These are phyloP conservation scores for Mobula hypostoma DNA, from an alignment of 2,113 vertebrate species.

Conservation along the genomic window DNA sequence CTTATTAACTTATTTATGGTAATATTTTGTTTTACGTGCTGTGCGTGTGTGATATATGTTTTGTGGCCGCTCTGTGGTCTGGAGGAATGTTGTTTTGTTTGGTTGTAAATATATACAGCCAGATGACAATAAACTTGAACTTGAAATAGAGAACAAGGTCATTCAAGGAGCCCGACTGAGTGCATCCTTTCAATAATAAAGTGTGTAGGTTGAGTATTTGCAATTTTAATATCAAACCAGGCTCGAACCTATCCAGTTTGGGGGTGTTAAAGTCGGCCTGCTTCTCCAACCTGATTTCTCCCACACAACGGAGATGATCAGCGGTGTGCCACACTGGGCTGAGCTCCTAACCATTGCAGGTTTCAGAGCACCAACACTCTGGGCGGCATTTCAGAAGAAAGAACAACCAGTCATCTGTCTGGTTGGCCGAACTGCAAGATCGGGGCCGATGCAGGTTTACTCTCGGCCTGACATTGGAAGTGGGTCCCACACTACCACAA, in stretches of 20 bases:
- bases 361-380: background rate
- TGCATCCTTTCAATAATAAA: background rate
- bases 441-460: background rate
- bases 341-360: background rate
- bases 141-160: too few relatives aligned
- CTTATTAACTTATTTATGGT: too few relatives aligned
- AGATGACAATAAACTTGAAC: too few relatives aligned
- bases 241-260: background rate
- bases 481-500: background rate
- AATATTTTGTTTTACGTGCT: too few relatives aligned
- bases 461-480: background rate
- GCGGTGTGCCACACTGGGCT: background rate
- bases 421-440: too few relatives aligned
- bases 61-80: too few relatives aligned
- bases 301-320: background rate
- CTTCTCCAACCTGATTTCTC: background rate
- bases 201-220: background rate
- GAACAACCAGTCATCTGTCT: too few relatives aligned
- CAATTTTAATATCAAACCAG: background rate
- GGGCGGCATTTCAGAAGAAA: too few relatives aligned
- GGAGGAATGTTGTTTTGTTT: too few relatives aligned
- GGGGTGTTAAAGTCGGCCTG: background rate
- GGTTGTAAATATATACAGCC: too few relatives aligned
- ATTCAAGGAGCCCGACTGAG: too few relatives aligned
- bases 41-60: too few relatives aligned